Conservation (phyloP, 1,140 invertebrate genomes). For the Drosophila arizonae region DNA sequence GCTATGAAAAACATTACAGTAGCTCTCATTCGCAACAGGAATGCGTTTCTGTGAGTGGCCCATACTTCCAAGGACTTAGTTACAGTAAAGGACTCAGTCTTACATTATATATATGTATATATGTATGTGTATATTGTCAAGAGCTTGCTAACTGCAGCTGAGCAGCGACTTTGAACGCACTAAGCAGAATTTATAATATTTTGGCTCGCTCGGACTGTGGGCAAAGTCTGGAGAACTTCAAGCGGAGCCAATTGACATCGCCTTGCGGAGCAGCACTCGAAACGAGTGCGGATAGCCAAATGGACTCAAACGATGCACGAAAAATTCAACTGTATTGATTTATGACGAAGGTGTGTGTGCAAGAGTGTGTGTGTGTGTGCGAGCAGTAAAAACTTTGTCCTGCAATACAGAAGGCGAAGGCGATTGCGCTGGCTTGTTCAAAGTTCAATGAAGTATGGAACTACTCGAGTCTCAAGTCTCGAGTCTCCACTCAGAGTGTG, state of each 20-base stretch:
- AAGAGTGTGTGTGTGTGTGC: constrained; percentile 5
- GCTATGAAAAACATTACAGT: no score
- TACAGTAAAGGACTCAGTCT: background rate
- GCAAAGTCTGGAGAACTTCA: constrained; percentile 59
- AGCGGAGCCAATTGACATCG: constrained; percentile 38
- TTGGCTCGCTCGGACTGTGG: background rate
- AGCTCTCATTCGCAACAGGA: no score
- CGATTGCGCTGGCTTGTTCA: constrained; percentile 36
- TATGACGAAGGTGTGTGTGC: constrained; percentile 48
- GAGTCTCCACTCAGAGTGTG: constrained; percentile 16
- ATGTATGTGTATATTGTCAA: no score
- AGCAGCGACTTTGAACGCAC: background rate
- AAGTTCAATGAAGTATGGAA: constrained; percentile 70
- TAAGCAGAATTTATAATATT: background rate
- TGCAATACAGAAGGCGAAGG: constrained; percentile 31
- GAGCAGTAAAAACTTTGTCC: constrained; percentile 54
- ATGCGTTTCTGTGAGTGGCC: no score
- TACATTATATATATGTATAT: no score
- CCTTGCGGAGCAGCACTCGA: constrained; percentile 44
- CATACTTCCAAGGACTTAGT: no score
- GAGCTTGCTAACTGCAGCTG: background rate
- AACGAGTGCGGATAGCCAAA: constrained; percentile 41
- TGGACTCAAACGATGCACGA: constrained; percentile 43
- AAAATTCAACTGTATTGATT: constrained; percentile 77
- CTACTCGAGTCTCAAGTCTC: constrained; percentile 29